Conservation (phyloP, 2,113 vertebrate species). For the Xyrauchen texanus region DNA sequence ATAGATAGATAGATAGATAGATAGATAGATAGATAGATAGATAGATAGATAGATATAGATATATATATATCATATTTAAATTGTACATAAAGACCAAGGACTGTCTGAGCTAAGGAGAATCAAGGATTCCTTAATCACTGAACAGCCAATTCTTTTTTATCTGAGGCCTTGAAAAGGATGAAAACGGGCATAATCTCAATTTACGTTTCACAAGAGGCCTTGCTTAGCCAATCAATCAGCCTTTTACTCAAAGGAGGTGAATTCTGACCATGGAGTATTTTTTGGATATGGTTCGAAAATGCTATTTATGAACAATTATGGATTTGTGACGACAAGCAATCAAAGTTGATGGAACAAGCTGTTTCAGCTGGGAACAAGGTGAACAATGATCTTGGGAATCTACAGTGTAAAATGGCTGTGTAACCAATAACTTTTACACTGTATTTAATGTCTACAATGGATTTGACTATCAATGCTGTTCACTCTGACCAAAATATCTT, state of each 20-base stretch:
- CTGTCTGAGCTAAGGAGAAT: conserved; percentile 39
- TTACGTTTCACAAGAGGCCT: conserved; percentile 25
- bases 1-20: too few relatives aligned
- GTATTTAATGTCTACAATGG: conserved; percentile 18
- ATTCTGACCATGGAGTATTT: conserved; percentile 26
- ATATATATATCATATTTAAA: conserved; percentile 49
- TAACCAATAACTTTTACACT: conserved; percentile 1
- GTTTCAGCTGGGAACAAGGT: conserved; percentile 26
- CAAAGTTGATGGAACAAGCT: conserved; percentile 1
- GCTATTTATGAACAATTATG: conserved; percentile 2
- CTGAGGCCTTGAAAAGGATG: conserved; percentile 57
- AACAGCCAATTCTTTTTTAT: conserved; percentile 40
- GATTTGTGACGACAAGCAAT: conserved; percentile 25
- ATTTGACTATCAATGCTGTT: conserved; percentile 33
- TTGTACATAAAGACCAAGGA: conserved; percentile 53
- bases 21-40: conserved; percentile 24
- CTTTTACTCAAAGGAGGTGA: neutral
- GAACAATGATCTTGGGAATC: conserved; percentile 28
- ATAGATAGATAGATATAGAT: conserved; percentile 1
- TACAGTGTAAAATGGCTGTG: conserved; percentile 12
- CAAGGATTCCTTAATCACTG: conserved; percentile 52
- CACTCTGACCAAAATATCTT: conserved; percentile 13
- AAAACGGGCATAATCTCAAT: conserved; percentile 31
- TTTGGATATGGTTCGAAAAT: conserved; percentile 15
- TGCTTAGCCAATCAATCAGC: conserved; percentile 7